Evolutionary conservation across 92 coral and sea anemone species (phyloP).

Genomic region (Actinernus sp.): DNA sequence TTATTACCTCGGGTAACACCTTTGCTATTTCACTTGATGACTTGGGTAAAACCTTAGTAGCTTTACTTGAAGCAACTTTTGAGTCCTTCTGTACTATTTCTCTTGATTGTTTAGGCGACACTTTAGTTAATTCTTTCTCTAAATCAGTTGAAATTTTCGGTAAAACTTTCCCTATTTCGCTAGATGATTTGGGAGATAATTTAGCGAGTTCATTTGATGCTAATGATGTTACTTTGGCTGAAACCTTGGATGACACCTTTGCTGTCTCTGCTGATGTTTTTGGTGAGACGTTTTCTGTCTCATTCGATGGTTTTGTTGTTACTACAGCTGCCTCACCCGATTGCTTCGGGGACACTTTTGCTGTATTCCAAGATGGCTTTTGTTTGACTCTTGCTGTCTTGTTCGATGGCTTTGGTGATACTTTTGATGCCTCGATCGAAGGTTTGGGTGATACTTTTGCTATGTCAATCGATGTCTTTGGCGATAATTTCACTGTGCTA

Average conservation of each 20-base stretch:
- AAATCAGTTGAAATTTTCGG: neutral
- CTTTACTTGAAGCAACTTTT: slow-evolving; percentile 1
- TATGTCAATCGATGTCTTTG: neutral
- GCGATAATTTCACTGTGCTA: slow-evolving; percentile 1
- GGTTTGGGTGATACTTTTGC: neutral
- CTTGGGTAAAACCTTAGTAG: slow-evolving; percentile 5
- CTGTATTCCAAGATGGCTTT: slow-evolving; percentile 2
- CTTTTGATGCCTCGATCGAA: neutral
- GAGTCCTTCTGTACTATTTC: neutral
- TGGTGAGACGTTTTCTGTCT: neutral
- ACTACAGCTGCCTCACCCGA: neutral
- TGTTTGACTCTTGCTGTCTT: neutral
- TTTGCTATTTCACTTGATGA: slow-evolving; percentile 4
- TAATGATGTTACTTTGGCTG: neutral
- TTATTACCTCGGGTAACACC: slow-evolving; percentile 9
- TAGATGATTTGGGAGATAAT: slow-evolving; percentile 2
- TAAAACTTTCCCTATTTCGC: neutral
- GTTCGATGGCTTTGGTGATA: neutral
- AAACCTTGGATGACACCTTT: neutral
- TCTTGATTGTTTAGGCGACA: slow-evolving; percentile 20
- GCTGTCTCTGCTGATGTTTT: neutral
- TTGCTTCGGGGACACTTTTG: neutral
- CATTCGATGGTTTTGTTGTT: neutral
- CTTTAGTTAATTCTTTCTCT: neutral
- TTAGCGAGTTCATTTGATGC: slow-evolving; percentile 10